Percentiles rank a stretch among this genome's conserved stretches.
phyloP scores from a whole-genome alignment of 2,888 invertebrate species.

The Microctonus brassicae region DNA sequence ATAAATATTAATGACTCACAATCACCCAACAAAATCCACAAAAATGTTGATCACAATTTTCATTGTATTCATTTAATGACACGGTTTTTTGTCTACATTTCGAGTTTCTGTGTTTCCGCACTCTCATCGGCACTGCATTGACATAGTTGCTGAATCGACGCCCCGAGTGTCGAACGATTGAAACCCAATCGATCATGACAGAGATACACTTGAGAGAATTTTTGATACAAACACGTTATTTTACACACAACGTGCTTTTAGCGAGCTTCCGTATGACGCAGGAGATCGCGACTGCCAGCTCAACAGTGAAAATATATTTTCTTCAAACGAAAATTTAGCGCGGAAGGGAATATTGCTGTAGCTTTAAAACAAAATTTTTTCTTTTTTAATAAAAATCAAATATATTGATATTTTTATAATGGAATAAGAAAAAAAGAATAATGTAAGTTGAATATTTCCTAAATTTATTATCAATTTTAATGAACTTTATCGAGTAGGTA shows the following conservation, averaged over 20 bases:
- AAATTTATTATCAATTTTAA: too few relatives aligned
- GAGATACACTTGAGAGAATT: not conserved
- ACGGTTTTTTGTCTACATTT: conserved; percentile 50
- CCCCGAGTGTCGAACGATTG: conserved; percentile 80
- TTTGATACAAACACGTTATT: not conserved
- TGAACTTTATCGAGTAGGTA: too few relatives aligned
- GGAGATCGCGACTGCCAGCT: not conserved
- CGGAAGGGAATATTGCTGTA: not conserved
- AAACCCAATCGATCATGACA: conserved; percentile 83
- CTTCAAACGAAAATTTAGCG: not conserved
- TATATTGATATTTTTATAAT: not conserved
- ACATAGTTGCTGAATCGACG: conserved; percentile 81
- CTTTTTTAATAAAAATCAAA: not conserved
- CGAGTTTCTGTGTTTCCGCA: conserved; percentile 74
- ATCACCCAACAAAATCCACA: conserved; percentile 54
- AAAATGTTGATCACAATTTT: conserved; percentile 26
- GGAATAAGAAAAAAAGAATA: not conserved
- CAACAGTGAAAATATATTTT: not conserved
- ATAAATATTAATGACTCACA: conserved; percentile 50
- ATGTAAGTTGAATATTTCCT: too few relatives aligned
- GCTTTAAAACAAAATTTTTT: not conserved
- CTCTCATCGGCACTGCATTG: conserved; percentile 77
- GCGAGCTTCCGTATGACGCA: not conserved
- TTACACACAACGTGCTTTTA: not conserved
- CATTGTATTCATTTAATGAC: conserved; percentile 8